phyloP scores from a whole-genome alignment of 2,113 vertebrate genomes.

The Oenanthe oenanthe region DNA sequence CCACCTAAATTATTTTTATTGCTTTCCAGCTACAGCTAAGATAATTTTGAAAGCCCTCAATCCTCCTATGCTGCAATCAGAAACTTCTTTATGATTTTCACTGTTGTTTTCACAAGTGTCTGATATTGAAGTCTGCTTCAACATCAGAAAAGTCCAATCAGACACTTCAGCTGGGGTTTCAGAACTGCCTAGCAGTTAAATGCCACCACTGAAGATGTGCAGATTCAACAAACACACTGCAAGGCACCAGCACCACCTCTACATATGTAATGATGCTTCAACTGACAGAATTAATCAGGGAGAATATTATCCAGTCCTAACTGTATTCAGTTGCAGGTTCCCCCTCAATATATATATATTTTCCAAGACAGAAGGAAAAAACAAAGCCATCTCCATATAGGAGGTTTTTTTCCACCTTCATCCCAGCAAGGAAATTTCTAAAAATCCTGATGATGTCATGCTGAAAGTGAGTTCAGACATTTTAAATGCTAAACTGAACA shows the following conservation, averaged over 20 bases:
- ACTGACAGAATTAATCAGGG: not conserved
- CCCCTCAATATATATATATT: not conserved
- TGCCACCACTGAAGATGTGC: not conserved
- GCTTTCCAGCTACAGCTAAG: constrained; percentile 15
- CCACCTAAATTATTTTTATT: constrained; percentile 6
- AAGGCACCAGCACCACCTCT: not conserved
- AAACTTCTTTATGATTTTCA: not conserved
- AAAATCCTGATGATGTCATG: not conserved
- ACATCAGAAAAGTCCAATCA: not conserved
- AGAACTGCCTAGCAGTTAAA: not conserved
- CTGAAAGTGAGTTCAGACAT: not conserved
- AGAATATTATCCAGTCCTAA: not conserved
- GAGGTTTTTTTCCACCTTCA: not conserved
- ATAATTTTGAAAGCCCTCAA: not conserved
- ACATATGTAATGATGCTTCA: not conserved
- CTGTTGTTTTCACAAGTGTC: constrained; percentile 1
- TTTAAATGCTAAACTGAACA: not conserved
- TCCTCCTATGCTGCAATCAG: not conserved
- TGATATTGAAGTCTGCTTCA: not conserved
- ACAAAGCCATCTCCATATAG: not conserved
- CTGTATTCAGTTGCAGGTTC: not conserved
- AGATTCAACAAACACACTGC: not conserved
- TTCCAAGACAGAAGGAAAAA: not conserved
- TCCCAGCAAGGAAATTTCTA: not conserved
- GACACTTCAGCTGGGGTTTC: not conserved